Base-by-base conservation (phyloP, 2,888 invertebrate genomes). In the Drosophila longiperda region DNA sequence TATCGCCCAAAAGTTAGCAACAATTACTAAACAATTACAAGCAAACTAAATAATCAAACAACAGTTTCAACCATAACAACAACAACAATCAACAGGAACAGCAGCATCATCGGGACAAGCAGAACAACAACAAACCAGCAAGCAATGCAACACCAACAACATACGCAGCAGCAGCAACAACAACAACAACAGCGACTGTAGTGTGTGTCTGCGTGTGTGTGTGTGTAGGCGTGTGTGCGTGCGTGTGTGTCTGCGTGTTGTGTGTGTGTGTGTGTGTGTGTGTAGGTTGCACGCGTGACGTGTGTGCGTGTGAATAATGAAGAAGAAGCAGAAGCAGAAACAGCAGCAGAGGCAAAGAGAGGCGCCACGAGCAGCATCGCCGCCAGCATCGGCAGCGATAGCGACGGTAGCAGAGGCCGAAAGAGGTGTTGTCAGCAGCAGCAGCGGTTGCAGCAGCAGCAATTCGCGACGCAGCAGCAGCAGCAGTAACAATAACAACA, bases 281-380 rank as follows among this genome's bases (percentile, higher is more conserved):
- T 80, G 80, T 64, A 64, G 54, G 65, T 88, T 83, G 75, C 74
- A 74, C 76, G 86, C 74, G 86, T 83, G 78, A 83, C 82, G 67
- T 76, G 76, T 83, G 78, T 74, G 83, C 66, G 81, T 89, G 80
- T 89, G 83, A 87, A 89, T 83, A 73, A 86, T 90, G 90, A 86
- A 89, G 86, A 86, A 86, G 75, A 86, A 86, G 86, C 90, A 85
- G 73, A 89, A 90, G 74, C 90, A 85, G 72, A 87, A 89, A 70
- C 80, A 78, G 59, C 72, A 71, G 57, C 76, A 73, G 62, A 68
- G 40, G 63, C 72, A 60, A 66, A 65, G 67, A 64, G 64, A 66
- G 82, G 71, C 38, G 48, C 74, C 53, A 57, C 54, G 66, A 84
- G 72, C 34, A 64, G 70, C 81, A 65, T 63, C 87, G 62, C 63